A percentile compares a stretch with the other conserved stretches of the same genome.
These are phyloP conservation scores for Bhutanitis thaidina DNA, from an alignment of 2,888 invertebrate species.

Conservation along the genomic window DNA sequence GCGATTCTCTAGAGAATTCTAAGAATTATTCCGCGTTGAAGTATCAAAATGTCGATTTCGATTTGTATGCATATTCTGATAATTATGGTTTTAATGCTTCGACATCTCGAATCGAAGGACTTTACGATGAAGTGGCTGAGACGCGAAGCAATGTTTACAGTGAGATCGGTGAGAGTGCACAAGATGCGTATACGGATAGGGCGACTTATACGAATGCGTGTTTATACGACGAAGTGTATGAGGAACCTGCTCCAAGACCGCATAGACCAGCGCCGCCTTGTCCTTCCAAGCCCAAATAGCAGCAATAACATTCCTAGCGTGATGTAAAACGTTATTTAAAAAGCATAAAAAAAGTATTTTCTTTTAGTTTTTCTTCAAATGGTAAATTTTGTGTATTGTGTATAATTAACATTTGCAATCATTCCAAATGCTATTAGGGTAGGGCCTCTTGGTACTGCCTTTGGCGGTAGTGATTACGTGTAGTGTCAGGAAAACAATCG, in stretches of 20 bases:
- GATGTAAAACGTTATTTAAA: not conserved
- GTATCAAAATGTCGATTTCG: slow-evolving; percentile 60
- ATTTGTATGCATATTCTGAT: slow-evolving; percentile 38
- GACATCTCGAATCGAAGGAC: slow-evolving; percentile 31
- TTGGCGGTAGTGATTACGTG: no score
- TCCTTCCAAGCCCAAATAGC: slow-evolving; percentile 57
- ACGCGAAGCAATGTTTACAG: slow-evolving; percentile 62
- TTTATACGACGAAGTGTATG: slow-evolving; percentile 68
- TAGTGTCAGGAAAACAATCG: no score
- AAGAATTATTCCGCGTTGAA: slow-evolving; percentile 68
- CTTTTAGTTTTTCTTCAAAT: not conserved
- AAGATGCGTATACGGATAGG: slow-evolving; percentile 17
- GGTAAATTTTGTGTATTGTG: no score
- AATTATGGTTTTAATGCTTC: slow-evolving; percentile 36
- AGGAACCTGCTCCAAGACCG: slow-evolving; percentile 65
- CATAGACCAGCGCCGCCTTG: slow-evolving; percentile 82
- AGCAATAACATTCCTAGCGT: not conserved
- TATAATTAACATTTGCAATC: no score
- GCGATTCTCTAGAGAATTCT: slow-evolving; percentile 60
- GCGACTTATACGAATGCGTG: slow-evolving; percentile 43
- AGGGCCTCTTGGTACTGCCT: no score
- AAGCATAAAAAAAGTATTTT: not conserved
- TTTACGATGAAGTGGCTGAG: slow-evolving; percentile 65
- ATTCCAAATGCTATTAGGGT: no score
- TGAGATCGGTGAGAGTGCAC: slow-evolving; percentile 49